Percentiles rank a stretch among this genome's conserved stretches.
These are phyloP conservation scores for Diachasma alloeum DNA, from an alignment of 1,140 invertebrate genomes.

Conservation along the genomic window DNA sequence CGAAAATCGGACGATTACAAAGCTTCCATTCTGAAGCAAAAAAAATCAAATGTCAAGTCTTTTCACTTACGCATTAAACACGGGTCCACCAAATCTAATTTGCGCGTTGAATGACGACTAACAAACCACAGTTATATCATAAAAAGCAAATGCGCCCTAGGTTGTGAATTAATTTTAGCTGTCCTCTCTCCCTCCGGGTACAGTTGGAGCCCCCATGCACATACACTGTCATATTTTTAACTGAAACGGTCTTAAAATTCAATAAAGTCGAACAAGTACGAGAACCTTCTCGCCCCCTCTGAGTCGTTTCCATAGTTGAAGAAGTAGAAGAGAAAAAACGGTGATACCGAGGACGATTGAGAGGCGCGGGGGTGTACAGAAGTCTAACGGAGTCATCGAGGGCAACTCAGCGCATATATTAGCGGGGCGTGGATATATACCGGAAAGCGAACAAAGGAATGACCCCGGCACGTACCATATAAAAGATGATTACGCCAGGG, in stretches of 20 bases:
- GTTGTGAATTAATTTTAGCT: constrained; percentile 64
- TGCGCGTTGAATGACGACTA: constrained; percentile 63
- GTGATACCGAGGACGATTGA: not conserved
- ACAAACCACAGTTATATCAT: constrained; percentile 66
- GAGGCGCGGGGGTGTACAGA: not conserved
- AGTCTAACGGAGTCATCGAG: constrained; percentile 40
- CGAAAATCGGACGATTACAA: too few species aligned
- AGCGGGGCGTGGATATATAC: constrained; percentile 46
- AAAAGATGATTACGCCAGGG: constrained; percentile 32
- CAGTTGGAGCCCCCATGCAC: constrained; percentile 16
- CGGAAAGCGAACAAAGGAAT: constrained; percentile 50
- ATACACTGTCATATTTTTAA: constrained; percentile 41
- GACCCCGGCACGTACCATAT: constrained; percentile 14
- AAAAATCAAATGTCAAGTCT: too few species aligned
- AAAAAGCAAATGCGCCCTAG: constrained; percentile 63
- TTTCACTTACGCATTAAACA: too few species aligned
- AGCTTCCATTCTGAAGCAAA: too few species aligned
- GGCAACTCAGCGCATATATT: constrained; percentile 51
- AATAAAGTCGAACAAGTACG: constrained; percentile 61
- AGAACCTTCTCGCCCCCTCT: constrained; percentile 20
- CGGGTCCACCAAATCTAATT: constrained; percentile 54
- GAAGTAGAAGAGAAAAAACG: constrained; percentile 40
- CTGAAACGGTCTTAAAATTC: constrained; percentile 63
- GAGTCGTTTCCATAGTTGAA: constrained; percentile 33
- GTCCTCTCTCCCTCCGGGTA: constrained; percentile 36